Conservation (phyloP, 2,113 vertebrate species). For the Bettongia penicillata region DNA sequence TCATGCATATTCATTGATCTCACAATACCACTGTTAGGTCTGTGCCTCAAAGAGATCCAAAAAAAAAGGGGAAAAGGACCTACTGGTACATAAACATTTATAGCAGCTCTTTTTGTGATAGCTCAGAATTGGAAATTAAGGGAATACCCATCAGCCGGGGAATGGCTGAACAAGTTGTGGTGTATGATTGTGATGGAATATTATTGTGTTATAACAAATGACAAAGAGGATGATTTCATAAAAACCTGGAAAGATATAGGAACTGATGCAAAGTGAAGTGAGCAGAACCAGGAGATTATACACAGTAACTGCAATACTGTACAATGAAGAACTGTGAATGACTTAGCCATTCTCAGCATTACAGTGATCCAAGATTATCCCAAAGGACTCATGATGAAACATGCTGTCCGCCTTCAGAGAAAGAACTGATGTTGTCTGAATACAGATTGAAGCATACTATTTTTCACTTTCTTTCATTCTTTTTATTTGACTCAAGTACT, state of each 20-base stretch:
- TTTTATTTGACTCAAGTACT: neutral
- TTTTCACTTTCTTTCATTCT: no score
- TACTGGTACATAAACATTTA: no score
- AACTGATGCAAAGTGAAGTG: neutral
- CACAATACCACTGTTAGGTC: no score
- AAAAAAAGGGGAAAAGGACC: no score
- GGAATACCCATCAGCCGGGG: neutral
- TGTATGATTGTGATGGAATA: no score
- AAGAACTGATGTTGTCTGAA: no score
- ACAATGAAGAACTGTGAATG: neutral
- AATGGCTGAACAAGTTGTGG: no score
- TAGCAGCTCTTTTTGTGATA: neutral
- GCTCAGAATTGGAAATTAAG: neutral
- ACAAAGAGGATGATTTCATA: neutral
- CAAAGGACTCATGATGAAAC: neutral
- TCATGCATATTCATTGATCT: no score
- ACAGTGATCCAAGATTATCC: neutral
- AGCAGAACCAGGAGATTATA: neutral
- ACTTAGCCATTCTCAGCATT: neutral
- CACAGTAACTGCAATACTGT: neutral
- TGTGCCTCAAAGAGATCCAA: no score
- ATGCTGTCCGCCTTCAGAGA: neutral
- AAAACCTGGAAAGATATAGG: neutral
- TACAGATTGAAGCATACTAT: no score
- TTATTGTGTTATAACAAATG: neutral